Evolutionary conservation across 1,140 invertebrate species (phyloP).

Genomic region (Drosophila nebulosa): DNA sequence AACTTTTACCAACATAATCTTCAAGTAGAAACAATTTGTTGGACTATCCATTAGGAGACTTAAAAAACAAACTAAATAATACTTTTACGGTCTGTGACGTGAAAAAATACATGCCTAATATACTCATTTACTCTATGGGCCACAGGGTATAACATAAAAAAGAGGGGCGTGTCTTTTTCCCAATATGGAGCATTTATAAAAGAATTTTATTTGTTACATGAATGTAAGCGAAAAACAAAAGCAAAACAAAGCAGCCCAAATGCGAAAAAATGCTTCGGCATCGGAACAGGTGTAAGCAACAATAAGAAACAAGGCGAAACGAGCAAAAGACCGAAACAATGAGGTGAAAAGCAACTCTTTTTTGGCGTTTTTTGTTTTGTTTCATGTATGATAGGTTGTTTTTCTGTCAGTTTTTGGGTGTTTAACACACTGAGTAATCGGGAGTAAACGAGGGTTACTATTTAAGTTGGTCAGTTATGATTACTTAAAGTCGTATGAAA

Average conservation of each 20-base stretch:
- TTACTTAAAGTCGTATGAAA: no score
- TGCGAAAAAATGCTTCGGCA: slow-evolving; percentile 12
- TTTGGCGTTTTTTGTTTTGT: not conserved
- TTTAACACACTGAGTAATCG: not conserved
- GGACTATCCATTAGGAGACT: no score
- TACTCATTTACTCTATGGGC: not conserved
- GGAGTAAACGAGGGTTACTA: not conserved
- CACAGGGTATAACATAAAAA: slow-evolving; percentile 26
- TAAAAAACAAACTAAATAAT: no score
- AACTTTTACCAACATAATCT: no score
- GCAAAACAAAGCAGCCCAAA: slow-evolving; percentile 1
- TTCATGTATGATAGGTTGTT: not conserved
- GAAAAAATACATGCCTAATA: not conserved
- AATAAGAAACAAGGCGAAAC: slow-evolving; percentile 32
- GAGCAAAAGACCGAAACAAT: not conserved
- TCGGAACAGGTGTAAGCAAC: slow-evolving; percentile 60
- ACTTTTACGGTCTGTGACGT: no score
- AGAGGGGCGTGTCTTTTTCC: slow-evolving; percentile 37
- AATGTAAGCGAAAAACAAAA: slow-evolving; percentile 43
- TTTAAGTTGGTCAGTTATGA: not conserved
- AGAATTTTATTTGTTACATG: slow-evolving; percentile 50
- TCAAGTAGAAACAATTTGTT: no score
- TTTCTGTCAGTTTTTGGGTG: not conserved
- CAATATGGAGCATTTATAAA: slow-evolving; percentile 40
- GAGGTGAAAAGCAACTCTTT: not conserved